Evolutionary conservation across 2,888 invertebrate genomes (phyloP).

Genomic region (Atherix ibis): DNA sequence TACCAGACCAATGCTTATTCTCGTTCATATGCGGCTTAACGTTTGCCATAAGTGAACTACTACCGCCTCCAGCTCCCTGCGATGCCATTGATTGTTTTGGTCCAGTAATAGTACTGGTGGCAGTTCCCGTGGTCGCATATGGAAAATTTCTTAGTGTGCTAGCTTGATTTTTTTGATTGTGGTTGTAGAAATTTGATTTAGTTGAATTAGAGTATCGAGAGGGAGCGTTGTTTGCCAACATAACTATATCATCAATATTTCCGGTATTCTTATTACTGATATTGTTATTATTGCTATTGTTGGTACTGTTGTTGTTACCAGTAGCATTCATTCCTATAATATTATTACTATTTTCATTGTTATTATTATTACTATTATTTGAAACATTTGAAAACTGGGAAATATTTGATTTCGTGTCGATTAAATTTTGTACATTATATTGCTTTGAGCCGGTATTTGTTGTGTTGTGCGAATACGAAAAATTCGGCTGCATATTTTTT

Average conservation of each 20-base stretch:
- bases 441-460: slow-evolving; percentile 8
- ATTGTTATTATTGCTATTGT: neutral
- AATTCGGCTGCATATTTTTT: slow-evolving; percentile 1
- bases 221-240: too few relatives aligned
- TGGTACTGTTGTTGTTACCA: neutral
- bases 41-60: slow-evolving; percentile 8
- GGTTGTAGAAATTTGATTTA: slow-evolving; percentile 4
- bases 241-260: too few relatives aligned
- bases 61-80: slow-evolving; percentile 1
- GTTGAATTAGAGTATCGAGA: slow-evolving; percentile 1
- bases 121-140: too few relatives aligned
- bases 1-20: slow-evolving; percentile 7
- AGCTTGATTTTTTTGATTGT: slow-evolving; percentile 5
- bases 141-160: too few relatives aligned
- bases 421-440: slow-evolving; percentile 9
- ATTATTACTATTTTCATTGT: slow-evolving; percentile 1
- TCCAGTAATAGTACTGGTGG: too few relatives aligned
- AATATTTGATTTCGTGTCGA: slow-evolving; percentile 5
- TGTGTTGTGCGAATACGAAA: slow-evolving; percentile 1
- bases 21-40: slow-evolving; percentile 10
- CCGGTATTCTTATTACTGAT: slow-evolving; percentile 4
- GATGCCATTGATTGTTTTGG: too few relatives aligned
- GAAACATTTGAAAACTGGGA: slow-evolving; percentile 2
- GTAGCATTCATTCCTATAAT: slow-evolving; percentile 1
- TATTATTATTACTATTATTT: slow-evolving; percentile 1